Base-by-base conservation (phyloP, 2,113 vertebrate genomes). In the Anas platyrhynchos region DNA sequence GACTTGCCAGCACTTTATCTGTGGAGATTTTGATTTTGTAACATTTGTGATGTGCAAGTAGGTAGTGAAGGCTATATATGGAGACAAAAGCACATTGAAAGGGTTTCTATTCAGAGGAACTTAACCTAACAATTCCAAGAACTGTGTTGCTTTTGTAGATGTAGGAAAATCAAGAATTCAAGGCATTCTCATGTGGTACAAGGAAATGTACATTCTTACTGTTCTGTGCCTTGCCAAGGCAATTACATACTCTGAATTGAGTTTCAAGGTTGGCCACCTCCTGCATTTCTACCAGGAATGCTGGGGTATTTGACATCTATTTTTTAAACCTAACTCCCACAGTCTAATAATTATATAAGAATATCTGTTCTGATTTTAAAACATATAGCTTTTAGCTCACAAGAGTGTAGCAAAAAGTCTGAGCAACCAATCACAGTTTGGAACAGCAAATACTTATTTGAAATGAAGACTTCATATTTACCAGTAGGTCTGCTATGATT, bases 241-340 rank as follows among this genome's bases (percentile, higher is more conserved):
- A 95, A 95, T 95, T 97, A 93, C 52, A 86, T 21, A 91, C 46
- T 65, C 59, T 74, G 88, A 92, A 95, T 88, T 94, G 89, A 88
- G 85, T 93, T 96, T 95, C 93, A 94, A 93, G 90, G 83, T 83
- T 94, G 88, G 48, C 68, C 83, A 93, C 52, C 83, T 96, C 21
- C 69, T 84, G 48, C 66, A 93, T 90, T 94, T 93, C 86, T 78
- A 32, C 92, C 61, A 82, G 55, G 75, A 88, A 3, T 0, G 0
- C 46, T 91, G 22, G 6, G 16, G 27, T 82, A 72, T 95, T 91
- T 88, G 68, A 91, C 56, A 81, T 81, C 26, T 91, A 38, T 72
- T 95, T 94, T 88, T 93, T 36, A 83, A 96, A 81, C 26, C 32
- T 58, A 72, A 4, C 23, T 62, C 34, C 43, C 65, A 74, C 67